phyloP scores from a whole-genome alignment of 2,888 invertebrate genomes.

The Tanytarsus gracilentus region DNA sequence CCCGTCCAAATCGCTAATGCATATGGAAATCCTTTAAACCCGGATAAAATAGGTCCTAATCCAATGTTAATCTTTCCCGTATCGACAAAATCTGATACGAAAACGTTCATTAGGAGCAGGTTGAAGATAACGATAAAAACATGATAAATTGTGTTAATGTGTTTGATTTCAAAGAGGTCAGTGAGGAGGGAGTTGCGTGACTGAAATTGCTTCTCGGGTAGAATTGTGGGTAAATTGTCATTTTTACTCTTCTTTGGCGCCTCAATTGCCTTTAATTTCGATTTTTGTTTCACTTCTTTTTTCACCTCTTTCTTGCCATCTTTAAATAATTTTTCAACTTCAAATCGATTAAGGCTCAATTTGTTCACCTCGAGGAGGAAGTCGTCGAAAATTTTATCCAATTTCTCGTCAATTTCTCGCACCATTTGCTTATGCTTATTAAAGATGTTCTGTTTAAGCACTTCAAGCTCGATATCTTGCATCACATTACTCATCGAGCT shows the following conservation, averaged over 20 bases:
- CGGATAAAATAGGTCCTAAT: slow-evolving; percentile 49
- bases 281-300: neutral
- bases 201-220: slow-evolving; percentile 59
- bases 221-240: slow-evolving; percentile 31
- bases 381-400: slow-evolving; percentile 22
- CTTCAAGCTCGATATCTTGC: slow-evolving; percentile 14
- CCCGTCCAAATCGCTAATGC: slow-evolving; percentile 50
- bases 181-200: slow-evolving; percentile 70
- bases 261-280: slow-evolving; percentile 19
- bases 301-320: neutral
- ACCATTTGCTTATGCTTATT: slow-evolving; percentile 18
- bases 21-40: slow-evolving; percentile 46
- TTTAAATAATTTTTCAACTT: slow-evolving; percentile 13
- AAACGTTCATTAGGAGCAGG: slow-evolving; percentile 61
- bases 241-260: neutral
- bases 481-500: slow-evolving; percentile 3
- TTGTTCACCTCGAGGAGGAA: slow-evolving; percentile 14
- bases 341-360: slow-evolving; percentile 13
- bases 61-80: slow-evolving; percentile 55
- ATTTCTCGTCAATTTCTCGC: slow-evolving; percentile 15
- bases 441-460: slow-evolving; percentile 3
- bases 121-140: slow-evolving; percentile 71
- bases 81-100: slow-evolving; percentile 62
- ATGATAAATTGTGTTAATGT: slow-evolving; percentile 76
- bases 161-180: slow-evolving; percentile 64